Evolutionary conservation across 2,888 invertebrate species (phyloP), one percentile per base, ranked within the genome.

Genomic region (Hetaerina titia): DNA sequence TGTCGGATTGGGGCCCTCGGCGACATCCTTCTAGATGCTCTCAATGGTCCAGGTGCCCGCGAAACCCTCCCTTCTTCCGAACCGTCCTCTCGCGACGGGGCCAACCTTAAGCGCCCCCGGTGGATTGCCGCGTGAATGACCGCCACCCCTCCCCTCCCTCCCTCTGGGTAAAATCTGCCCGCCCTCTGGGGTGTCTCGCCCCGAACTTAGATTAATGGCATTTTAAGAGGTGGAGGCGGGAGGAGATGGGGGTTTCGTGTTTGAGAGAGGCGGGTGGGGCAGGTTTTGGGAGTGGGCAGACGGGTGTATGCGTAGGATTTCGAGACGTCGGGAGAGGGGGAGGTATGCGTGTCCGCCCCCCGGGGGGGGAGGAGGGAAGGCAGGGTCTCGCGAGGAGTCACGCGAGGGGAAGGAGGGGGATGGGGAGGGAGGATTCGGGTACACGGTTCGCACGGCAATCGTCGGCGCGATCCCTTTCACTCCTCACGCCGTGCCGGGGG

Each of bases 191-290:
- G 45, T 45, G 4, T 45, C 45, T 45, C n/a, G 69, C 19, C 69
- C 69, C 69, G 69, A 69, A 69, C 22, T 69, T n/a, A 69, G 69
- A 69, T 69, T 69, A 69, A 69, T 69, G 69, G 69, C 69, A n/a
- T n/a, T 69, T n/a, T 19, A 69, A 69, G 69, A n/a, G 22, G 22
- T 19, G 45, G 22, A 9, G 69, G 5, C 69, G 69, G 5, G 69
- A n/a, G n/a, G 22, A n/a, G n/a, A n/a, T 69, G 69, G 22, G 22
- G 19, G 69, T 45, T 45, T 45, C 45, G 45, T 45, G 45, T 45
- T 45, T 45, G 45, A 45, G 45, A 45, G 45, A 45, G 45, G 45
- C 4, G 45, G 45, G 45, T 45, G 45, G 45, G 45, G 45, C 1
- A 45, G 45, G 45, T 2, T 45, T 45, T 45, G 45, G 45, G 4